Base-by-base conservation (phyloP, 2,113 vertebrate species). In the Gymnogyps californianus region DNA sequence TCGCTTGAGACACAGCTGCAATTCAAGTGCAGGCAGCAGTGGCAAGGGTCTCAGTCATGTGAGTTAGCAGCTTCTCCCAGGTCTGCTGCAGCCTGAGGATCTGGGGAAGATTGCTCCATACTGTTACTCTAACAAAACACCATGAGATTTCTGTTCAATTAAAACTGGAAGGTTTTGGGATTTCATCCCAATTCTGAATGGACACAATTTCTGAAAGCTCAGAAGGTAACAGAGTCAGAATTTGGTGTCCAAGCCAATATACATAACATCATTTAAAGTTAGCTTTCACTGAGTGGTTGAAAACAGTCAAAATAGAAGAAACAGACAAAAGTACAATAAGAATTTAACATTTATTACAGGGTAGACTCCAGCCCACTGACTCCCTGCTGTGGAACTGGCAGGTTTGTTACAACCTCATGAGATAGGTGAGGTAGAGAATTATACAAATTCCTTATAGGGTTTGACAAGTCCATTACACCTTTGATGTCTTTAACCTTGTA, bases 391-490 rank as follows among this genome's bases (percentile, higher is more conserved):
- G 58, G 47, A 91, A 76, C 62, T 72, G 70, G 70, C 74, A 96
- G 70, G 52, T 74, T 89, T 93, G 79, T 87, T 87, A 61, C 34
- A 85, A 24, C 58, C 71, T 83, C 49, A n/a, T 13, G 70, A 92
- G 58, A 42, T 26, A 65, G 58, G 58, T 38, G 75, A 83, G 55
- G 59, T 66, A 87, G 74, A 84, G 57, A 64, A 85, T 86, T 76
- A 95, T 9, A 85, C 62, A 72, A 80, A 83, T 71, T 89, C 80
- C 58, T 94, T 74, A 93, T n/a, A 58, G 92, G 59, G 28, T 95
- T 95, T 97, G 85, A 97, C 88, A 97, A 96, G 90, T 87, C 74
- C 70, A 80, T 96, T 94, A 92, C 91, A 90, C 64, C 77, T 95
- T 40, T 82, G 80, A 94, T 91, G 83, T 31, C 74, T 97, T 96